Evolutionary conservation across 2,113 vertebrate genomes (phyloP).

Genomic region (Leucopsar rothschildi): DNA sequence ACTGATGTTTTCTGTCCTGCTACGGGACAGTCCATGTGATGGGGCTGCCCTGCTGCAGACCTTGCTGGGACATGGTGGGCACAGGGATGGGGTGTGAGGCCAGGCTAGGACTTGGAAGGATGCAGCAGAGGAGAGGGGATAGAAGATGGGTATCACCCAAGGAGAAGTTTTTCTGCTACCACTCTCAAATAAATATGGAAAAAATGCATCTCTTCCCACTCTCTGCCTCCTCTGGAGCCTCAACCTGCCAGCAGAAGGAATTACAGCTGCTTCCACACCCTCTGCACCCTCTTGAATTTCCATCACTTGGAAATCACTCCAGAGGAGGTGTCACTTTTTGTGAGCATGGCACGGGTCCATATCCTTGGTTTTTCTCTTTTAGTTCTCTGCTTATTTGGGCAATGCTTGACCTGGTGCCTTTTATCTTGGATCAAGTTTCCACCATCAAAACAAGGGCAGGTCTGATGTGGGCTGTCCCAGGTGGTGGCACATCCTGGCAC

Average conservation of each 20-base stretch:
- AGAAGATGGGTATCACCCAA: neutral
- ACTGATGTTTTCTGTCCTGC: neutral
- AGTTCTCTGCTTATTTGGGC: neutral
- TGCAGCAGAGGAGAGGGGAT: neutral
- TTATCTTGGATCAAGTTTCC: neutral
- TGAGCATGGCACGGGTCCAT: rapidly evolving
- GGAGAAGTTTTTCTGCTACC: neutral
- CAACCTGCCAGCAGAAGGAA: neutral
- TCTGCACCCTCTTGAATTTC: neutral
- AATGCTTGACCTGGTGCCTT: neutral
- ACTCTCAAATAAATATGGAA: neutral
- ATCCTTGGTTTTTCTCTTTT: neutral
- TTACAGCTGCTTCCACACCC: neutral
- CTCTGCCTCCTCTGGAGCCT: neutral
- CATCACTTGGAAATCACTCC: neutral
- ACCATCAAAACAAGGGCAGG: rapidly evolving
- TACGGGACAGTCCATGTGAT: rapidly evolving
- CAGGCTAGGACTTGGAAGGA: rapidly evolving
- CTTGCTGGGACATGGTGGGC: neutral
- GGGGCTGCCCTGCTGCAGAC: neutral
- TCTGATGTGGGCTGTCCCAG: rapidly evolving
- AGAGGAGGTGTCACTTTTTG: rapidly evolving
- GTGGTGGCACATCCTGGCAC: neutral
- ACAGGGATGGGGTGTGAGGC: rapidly evolving
- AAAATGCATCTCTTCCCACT: neutral